Percentiles rank a stretch among this genome's conserved stretches.
Evolutionary conservation across 2,113 vertebrate genomes (phyloP).

Genomic region (Corythoichthys intestinalis): DNA sequence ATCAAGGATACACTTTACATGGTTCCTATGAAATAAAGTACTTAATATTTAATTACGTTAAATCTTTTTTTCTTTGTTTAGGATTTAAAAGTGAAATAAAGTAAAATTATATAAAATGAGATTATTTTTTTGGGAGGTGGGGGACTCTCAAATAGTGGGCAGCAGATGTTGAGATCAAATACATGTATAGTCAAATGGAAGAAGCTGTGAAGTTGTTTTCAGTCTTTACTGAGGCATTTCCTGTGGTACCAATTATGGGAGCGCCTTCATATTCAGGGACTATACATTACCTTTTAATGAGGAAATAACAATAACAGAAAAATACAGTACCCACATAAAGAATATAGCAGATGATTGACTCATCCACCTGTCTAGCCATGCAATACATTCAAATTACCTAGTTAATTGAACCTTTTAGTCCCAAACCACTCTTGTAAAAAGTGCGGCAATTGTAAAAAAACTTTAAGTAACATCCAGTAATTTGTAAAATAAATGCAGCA

Average conservation of each 20-base stretch:
- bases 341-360: slow-evolving; percentile 30
- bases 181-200: neutral
- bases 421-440: slow-evolving; percentile 1
- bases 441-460: slow-evolving; percentile 5
- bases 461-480: neutral
- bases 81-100: neutral
- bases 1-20: slow-evolving; percentile 33
- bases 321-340: slow-evolving; percentile 17
- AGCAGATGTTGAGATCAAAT: neutral
- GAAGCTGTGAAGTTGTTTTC: slow-evolving; percentile 19
- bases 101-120: neutral
- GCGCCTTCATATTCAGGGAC: slow-evolving; percentile 3
- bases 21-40: slow-evolving; percentile 30
- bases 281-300: slow-evolving; percentile 23
- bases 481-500: neutral
- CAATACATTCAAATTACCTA: slow-evolving; percentile 6
- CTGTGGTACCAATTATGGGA: slow-evolving; percentile 44
- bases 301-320: slow-evolving; percentile 39
- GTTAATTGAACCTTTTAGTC: slow-evolving; percentile 15
- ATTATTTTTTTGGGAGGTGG: neutral
- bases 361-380: slow-evolving; percentile 11
- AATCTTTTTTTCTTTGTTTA: slow-evolving; percentile 14
- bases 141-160: neutral
- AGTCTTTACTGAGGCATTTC: slow-evolving; percentile 26
- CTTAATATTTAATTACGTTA: slow-evolving; percentile 15